Evolutionary conservation across 1,140 invertebrate species (phyloP).

Genomic region (Sitophilus oryzae): DNA sequence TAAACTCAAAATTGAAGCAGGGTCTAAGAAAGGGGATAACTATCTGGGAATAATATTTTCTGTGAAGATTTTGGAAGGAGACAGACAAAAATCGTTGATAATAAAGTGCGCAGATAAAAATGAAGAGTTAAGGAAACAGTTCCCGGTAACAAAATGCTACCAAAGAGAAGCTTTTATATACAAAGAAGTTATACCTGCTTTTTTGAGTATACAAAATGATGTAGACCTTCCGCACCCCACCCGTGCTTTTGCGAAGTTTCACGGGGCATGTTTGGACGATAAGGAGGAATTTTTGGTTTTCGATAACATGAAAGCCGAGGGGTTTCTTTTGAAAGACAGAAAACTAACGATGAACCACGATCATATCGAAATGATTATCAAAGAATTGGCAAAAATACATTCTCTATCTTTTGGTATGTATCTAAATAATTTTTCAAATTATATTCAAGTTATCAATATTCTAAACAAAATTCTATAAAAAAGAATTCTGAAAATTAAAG

Average conservation of each 20-base stretch:
- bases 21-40: constrained; percentile 11
- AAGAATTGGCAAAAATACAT: constrained; percentile 13
- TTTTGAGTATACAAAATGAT: constrained; percentile 1
- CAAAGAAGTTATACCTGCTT: constrained; percentile 4
- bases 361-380: not conserved
- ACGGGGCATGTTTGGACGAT: not conserved
- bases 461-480: too few species aligned
- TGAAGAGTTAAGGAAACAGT: constrained; percentile 1
- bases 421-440: too few species aligned
- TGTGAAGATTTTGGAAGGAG: not conserved
- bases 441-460: too few species aligned
- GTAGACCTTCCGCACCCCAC: not conserved
- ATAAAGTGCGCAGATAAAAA: constrained; percentile 5
- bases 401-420: constrained; percentile 14
- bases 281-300: constrained; percentile 14
- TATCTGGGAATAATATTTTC: constrained; percentile 2
- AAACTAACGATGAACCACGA: constrained; percentile 3
- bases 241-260: not conserved
- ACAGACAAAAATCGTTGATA: not conserved
- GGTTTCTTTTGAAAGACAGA: constrained; percentile 4
- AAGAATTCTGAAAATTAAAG: too few species aligned
- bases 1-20: not conserved
- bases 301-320: constrained; percentile 10
- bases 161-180: constrained; percentile 6
- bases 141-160: not conserved